Conservation (phyloP, 2,888 invertebrate species). For the Fragum whitleyi region DNA sequence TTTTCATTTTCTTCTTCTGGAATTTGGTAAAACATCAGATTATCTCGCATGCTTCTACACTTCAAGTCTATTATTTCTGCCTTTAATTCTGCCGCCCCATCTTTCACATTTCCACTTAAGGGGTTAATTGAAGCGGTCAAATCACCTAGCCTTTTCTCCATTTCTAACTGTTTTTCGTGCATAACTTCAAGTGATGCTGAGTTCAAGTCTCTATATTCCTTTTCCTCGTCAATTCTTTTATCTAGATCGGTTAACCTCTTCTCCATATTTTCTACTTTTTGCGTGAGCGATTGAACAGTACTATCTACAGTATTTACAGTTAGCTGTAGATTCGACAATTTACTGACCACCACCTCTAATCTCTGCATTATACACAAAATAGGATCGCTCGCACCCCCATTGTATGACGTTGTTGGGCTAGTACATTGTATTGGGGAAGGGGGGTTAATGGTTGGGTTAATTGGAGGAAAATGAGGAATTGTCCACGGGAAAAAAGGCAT, state of each 20-base stretch:
- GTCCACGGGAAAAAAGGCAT: not conserved
- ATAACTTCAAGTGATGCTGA: not conserved
- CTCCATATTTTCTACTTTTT: not conserved
- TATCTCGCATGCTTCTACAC: slow-evolving; percentile 43
- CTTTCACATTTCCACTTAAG: not conserved
- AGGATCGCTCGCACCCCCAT: not conserved
- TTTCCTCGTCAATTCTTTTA: too few species aligned
- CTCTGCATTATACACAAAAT: slow-evolving; percentile 14
- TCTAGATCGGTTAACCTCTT: too few species aligned
- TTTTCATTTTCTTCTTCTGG: slow-evolving; percentile 40
- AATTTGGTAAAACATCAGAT: slow-evolving; percentile 41
- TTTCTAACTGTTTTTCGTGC: not conserved
- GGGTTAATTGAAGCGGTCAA: not conserved
- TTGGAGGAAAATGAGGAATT: not conserved
- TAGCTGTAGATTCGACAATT: slow-evolving; percentile 14
- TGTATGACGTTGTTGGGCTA: not conserved
- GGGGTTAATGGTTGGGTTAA: not conserved
- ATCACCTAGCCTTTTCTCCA: not conserved
- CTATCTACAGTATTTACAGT: not conserved
- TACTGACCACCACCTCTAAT: slow-evolving; percentile 25
- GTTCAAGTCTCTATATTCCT: too few species aligned
- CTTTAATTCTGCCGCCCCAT: slow-evolving; percentile 27
- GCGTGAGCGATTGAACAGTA: not conserved
- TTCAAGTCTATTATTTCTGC: slow-evolving; percentile 36
- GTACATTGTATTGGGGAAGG: not conserved